Evolutionary conservation across 2,797 vertebrate species (phyloP).

Genomic region (Hipposideros larvatus): DNA sequence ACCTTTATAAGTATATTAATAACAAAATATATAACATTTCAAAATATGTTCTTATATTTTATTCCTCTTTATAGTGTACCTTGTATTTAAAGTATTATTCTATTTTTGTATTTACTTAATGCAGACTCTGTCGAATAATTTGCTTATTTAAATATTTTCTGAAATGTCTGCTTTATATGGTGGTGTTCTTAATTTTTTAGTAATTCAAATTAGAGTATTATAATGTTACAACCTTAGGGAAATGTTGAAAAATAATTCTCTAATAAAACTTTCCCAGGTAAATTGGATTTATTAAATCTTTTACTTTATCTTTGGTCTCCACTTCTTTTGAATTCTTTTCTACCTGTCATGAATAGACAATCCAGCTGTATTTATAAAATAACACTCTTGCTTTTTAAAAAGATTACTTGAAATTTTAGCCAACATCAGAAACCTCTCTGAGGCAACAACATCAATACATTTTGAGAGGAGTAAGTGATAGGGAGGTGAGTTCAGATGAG

Average conservation of each 20-base stretch:
- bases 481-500: background rate
- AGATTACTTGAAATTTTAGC: slow-evolving; percentile 25
- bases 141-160: slow-evolving; percentile 41
- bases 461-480: background rate
- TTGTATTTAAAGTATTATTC: background rate
- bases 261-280: slow-evolving; percentile 9
- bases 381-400: background rate
- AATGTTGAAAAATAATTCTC: slow-evolving; percentile 17
- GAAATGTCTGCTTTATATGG: background rate
- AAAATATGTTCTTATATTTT: background rate
- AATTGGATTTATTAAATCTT: slow-evolving; percentile 18
- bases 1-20: background rate
- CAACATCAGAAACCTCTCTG: background rate
- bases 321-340: background rate
- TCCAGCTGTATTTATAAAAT: slow-evolving; percentile 2
- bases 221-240: background rate
- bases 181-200: slow-evolving; percentile 10
- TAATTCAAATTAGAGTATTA: slow-evolving; percentile 9
- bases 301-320: slow-evolving; percentile 48
- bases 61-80: slow-evolving; percentile 11
- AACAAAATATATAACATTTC: background rate
- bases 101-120: background rate
- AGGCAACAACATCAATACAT: background rate
- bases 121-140: background rate
- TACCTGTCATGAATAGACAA: background rate